These are phyloP conservation scores for Coenonympha glycerion DNA, from an alignment of 2,888 invertebrate genomes.

Conservation along the genomic window DNA sequence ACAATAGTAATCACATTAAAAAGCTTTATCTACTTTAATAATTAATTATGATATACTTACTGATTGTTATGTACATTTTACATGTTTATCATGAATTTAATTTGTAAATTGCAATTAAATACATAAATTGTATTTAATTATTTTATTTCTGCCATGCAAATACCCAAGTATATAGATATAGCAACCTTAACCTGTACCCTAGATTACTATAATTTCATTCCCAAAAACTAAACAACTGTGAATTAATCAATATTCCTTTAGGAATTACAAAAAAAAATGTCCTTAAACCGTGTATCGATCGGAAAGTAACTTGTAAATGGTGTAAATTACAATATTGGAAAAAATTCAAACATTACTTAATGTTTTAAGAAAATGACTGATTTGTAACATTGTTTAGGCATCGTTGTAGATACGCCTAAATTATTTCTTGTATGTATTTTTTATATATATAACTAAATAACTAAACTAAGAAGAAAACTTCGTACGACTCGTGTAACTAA, in stretches of 20 bases:
- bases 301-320: slow-evolving; percentile 12
- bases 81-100: too few species aligned
- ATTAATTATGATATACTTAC: too few species aligned
- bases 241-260: background rate
- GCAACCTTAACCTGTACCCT: background rate
- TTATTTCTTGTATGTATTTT: slow-evolving; percentile 55
- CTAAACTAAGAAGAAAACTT: slow-evolving; percentile 35
- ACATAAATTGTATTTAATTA: too few species aligned
- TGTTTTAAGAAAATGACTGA: slow-evolving; percentile 69
- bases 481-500: slow-evolving; percentile 31
- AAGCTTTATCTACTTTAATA: too few species aligned
- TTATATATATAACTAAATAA: slow-evolving; percentile 47
- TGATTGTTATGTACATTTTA: too few species aligned
- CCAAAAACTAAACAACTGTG: slow-evolving; percentile 10
- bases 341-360: slow-evolving; percentile 38
- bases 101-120: too few species aligned
- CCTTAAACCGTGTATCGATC: slow-evolving; percentile 4
- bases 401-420: slow-evolving; percentile 58
- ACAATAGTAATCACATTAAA: too few species aligned
- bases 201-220: background rate
- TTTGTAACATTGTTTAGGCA: slow-evolving; percentile 58
- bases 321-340: slow-evolving; percentile 17
- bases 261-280: slow-evolving; percentile 5
- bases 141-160: background rate
- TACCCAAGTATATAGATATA: background rate